phyloP scores from a whole-genome alignment of 2,113 vertebrate species.

The Phaethon lepturus region DNA sequence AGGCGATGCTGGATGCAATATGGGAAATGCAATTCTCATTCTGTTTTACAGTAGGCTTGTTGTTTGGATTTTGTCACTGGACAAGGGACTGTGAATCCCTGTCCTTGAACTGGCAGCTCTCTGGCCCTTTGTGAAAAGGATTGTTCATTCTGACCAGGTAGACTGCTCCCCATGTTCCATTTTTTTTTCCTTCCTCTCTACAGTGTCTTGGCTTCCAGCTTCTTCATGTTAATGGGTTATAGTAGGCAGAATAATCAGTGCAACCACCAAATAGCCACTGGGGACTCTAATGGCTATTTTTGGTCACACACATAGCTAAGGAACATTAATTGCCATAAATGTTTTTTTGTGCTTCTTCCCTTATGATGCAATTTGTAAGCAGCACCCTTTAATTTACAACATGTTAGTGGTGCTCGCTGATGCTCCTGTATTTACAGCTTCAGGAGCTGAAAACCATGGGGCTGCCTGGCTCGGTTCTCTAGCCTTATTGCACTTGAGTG shows the following conservation, averaged over 20 bases:
- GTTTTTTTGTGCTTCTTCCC: not conserved
- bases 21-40: not conserved
- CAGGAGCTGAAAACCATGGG: not conserved
- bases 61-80: not conserved
- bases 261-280: not conserved
- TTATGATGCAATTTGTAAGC: not conserved
- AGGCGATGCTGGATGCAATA: not conserved
- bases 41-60: not conserved
- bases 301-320: not conserved
- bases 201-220: not conserved
- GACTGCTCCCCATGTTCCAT: fast-evolving
- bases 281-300: not conserved
- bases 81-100: not conserved
- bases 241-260: not conserved
- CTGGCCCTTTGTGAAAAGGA: not conserved
- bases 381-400: not conserved
- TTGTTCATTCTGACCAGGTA: not conserved
- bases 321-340: not conserved
- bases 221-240: not conserved
- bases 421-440: not conserved
- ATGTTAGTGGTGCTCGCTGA: not conserved
- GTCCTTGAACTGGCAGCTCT: not conserved
- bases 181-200: not conserved
- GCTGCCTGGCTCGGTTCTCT: not conserved
- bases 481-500: not conserved